Conservation (phyloP, 2,113 vertebrate species). For the Colinus virginianus region DNA sequence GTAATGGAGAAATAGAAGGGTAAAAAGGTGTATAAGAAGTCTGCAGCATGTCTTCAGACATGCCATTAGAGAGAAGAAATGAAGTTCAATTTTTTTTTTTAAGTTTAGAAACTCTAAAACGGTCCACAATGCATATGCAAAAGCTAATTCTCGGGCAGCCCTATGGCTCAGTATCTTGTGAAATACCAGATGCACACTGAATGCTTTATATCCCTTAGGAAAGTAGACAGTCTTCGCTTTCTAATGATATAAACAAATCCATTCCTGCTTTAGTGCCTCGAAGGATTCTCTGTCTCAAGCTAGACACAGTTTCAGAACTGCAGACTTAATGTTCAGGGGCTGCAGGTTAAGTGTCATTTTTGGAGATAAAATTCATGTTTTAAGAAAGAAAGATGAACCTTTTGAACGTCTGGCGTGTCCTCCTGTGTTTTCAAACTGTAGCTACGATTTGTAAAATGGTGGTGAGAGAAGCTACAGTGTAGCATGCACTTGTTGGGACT, state of each 20-base stretch:
- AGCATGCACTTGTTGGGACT: background rate
- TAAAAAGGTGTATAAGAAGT: background rate
- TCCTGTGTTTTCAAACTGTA: background rate
- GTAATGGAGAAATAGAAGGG: rapidly evolving
- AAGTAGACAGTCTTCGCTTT: background rate
- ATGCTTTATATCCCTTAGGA: background rate
- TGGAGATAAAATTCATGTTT: background rate
- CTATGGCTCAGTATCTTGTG: background rate
- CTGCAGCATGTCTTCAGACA: background rate
- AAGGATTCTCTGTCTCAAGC: background rate
- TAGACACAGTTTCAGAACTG: background rate
- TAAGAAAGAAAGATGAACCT: background rate
- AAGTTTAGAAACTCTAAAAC: background rate
- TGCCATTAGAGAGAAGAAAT: background rate
- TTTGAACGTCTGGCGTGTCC: background rate
- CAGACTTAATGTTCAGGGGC: background rate
- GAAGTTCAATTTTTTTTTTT: background rate
- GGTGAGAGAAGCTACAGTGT: background rate
- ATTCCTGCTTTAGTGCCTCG: background rate
- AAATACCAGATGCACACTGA: background rate
- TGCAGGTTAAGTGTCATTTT: background rate
- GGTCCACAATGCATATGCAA: background rate
- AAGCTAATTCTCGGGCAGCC: background rate
- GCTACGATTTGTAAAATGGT: background rate
- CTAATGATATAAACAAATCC: background rate